These are phyloP conservation scores for Thalassarche chlororhynchos DNA, from an alignment of 2,113 vertebrate genomes.

Conservation along the genomic window DNA sequence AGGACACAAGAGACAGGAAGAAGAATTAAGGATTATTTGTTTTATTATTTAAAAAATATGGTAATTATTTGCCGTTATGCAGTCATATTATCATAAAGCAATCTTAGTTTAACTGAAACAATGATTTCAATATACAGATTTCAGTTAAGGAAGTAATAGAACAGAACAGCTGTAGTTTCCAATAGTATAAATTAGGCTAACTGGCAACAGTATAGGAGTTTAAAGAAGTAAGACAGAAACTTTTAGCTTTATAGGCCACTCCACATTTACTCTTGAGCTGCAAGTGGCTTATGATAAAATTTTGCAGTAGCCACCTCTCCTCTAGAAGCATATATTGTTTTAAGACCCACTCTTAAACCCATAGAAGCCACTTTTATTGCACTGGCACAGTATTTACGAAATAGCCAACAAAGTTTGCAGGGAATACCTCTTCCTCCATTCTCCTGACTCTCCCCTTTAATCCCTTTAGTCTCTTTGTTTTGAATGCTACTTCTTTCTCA, in stretches of 20 bases:
- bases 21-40: background rate
- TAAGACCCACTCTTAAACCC: background rate
- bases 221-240: background rate
- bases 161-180: background rate
- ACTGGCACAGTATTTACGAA: background rate
- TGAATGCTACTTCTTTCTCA: background rate
- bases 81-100: background rate
- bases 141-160: background rate
- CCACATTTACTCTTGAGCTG: background rate
- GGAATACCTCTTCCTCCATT: background rate
- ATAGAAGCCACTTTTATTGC: background rate
- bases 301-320: background rate
- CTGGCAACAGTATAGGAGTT: background rate
- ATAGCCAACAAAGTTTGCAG: background rate
- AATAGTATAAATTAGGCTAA: background rate
- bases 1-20: constrained; percentile 20
- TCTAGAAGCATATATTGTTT: background rate
- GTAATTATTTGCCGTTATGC: background rate
- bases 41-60: background rate
- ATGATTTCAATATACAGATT: background rate
- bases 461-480: background rate
- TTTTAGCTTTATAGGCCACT: background rate
- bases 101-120: background rate
- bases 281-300: background rate
- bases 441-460: background rate